phyloP scores from a whole-genome alignment of 2,113 vertebrate species.

The Columbina picui region DNA sequence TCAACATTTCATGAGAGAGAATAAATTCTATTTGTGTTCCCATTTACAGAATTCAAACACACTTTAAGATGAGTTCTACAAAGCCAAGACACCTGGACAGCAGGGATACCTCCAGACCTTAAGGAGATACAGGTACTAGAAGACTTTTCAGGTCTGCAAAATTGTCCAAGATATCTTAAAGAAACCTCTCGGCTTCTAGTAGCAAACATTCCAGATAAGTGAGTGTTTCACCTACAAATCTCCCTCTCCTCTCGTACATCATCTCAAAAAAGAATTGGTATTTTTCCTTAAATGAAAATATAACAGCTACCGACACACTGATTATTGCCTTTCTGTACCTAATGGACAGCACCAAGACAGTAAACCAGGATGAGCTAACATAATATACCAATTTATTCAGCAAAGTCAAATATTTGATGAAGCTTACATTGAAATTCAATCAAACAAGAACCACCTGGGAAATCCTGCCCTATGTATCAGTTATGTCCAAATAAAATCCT shows the following conservation, averaged over 20 bases:
- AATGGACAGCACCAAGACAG: slow-evolving; percentile 68
- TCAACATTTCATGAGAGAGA: slow-evolving; percentile 14
- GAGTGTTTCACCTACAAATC: slow-evolving; percentile 36
- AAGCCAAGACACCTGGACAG: background rate
- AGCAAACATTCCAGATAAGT: slow-evolving; percentile 20
- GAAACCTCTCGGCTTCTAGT: background rate
- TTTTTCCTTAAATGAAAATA: slow-evolving; percentile 73
- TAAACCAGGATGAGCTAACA: slow-evolving; percentile 73
- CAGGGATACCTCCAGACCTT: background rate
- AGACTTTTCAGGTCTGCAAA: background rate
- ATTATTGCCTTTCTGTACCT: slow-evolving; percentile 68
- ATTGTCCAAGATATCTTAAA: background rate
- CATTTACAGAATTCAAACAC: background rate
- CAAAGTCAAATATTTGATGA: slow-evolving; percentile 75
- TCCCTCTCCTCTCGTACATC: background rate
- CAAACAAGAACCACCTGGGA: slow-evolving; percentile 64
- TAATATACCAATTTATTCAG: slow-evolving; percentile 67
- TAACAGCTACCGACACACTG: slow-evolving; percentile 72
- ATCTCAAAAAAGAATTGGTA: slow-evolving; percentile 2
- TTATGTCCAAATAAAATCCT: background rate
- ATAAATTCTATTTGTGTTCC: slow-evolving; percentile 1
- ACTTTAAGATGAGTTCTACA: background rate
- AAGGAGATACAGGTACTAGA: background rate
- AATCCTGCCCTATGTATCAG: slow-evolving; percentile 55
- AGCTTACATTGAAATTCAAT: slow-evolving; percentile 72